Evolutionary conservation across 2,888 invertebrate species (phyloP), one percentile per base, ranked within the genome.

Genomic region (Chalcis sispes): DNA sequence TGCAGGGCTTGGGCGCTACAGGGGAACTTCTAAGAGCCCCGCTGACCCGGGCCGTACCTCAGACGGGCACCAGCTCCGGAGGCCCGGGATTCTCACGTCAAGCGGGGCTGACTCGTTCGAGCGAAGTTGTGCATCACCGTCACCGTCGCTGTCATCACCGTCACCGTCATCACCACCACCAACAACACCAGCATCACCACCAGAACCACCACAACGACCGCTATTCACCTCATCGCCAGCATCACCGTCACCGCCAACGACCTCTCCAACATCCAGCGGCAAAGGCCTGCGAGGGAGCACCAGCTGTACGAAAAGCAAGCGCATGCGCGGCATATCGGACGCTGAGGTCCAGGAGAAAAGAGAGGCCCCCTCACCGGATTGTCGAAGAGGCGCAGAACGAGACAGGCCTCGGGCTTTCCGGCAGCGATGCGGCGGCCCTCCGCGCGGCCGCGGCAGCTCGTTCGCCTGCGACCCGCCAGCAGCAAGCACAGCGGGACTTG

Each of bases 11-110:
- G 66, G 75, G 70, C 62, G 82, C 79, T 79, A 79, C 84, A 83
- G 85, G 85, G 85, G 85, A 84, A 85, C 83, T 85, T 82, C 82
- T 83, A 83, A 85, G 82, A 81, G 83, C 83, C 83, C 84, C 84
- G 85, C 84, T 82, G 80, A 81, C 80, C 83, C 81, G 82, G 82
- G 80, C 79, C 82, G 81, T 58, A 32, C 52, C 72, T 52, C 72
- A 29, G 42, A 25, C 61, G 54, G 72, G 61, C 64, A 64, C 27
- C 66, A 23, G 72, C 67, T 69, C 64, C 69, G 79, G 36, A 56
- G 70, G 69, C 54, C 77, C 62, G 74, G 82, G 80, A 79, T 79
- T 80, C 75, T 78, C 64, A 58, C 80, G 83, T 75, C 77, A 79
- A 81, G 81, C 79, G 80, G 79, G 81, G 80, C 81, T 81, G 59